Percentiles rank a stretch among this genome's conserved stretches.
Evolutionary conservation across 2,113 vertebrate species (phyloP).

Genomic region (Agelaius phoeniceus): DNA sequence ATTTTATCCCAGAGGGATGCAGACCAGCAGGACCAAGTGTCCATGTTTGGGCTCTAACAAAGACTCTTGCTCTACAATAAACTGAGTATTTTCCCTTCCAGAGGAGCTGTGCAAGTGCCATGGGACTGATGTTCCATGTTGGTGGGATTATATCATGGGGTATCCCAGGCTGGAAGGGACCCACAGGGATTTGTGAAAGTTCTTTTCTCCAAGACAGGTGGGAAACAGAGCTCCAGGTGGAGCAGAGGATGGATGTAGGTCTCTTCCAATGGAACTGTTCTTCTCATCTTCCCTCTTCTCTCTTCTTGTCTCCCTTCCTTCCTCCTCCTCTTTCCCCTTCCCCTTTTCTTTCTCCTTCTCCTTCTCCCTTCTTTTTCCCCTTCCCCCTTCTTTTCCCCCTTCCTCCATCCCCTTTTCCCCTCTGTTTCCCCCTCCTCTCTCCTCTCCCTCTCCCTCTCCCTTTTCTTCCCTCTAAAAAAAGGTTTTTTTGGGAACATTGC

Average conservation of each 20-base stretch:
- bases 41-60: not conserved
- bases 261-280: not conserved
- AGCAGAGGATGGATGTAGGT: not conserved
- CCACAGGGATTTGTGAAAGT: not conserved
- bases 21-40: not conserved
- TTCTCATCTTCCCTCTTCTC: not conserved
- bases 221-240: not conserved
- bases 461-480: too few relatives aligned
- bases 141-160: not conserved
- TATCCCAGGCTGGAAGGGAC: not conserved
- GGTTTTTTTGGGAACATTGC: accelerated
- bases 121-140: not conserved
- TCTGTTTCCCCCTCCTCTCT: not conserved
- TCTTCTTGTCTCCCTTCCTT: not conserved
- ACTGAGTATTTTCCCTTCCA: not conserved
- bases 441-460: too few relatives aligned
- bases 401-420: not conserved
- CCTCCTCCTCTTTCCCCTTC: not conserved
- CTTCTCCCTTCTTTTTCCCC: not conserved
- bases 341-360: accelerated
- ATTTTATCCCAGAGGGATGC: not conserved
- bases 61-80: not conserved
- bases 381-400: accelerated
- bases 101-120: not conserved
- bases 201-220: not conserved